Evolutionary conservation across 2,797 vertebrate genomes (phyloP), one percentile per base, ranked within the genome.

Genomic region (Alauda arvensis): DNA sequence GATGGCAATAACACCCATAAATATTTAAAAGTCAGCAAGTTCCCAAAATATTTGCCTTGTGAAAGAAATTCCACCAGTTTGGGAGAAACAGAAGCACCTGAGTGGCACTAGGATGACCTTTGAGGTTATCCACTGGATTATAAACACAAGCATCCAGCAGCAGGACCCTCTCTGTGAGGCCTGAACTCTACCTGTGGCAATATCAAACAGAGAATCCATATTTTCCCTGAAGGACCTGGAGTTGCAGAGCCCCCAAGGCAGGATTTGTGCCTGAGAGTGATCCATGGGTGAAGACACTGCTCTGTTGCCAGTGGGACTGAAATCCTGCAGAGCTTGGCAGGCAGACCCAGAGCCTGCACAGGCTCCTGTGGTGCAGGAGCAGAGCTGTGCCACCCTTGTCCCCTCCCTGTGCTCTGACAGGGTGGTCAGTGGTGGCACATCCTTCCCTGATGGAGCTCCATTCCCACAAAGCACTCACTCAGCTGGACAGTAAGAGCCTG

Each of bases 321-420:
- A 88, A 66, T 31, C 42, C 76, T 40, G 62, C 2, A 4, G 49
- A 71, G 31, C 9, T 23, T 8, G 13, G 18, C 25, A 62, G 51
- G 40, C 57, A 49, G 48, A 12, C 61, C 19, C 8, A 43, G 55
- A 60, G 8, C 9, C 31, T 76, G 8, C 2, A 12, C 0, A 1
- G 37, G 17, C 8, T 83, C n/a, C 53, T 63, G 8, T 14, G 31
- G 31, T 23, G 39, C 57, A 67, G 13, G 6, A 52, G 37, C 31
- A 80, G 57, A 23, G 3, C 3, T 9, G 2, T 56, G 25, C n/a
- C 28, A 25, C 40, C 9, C 26, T 51, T 37, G 43, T 57, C 21
- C 45, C 8, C 20, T 65, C 23, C 31, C 28, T 43, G 57, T 61
- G 29, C n/a, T 52, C 56, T 2, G 7, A 31, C 37, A 60, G 31